Evolutionary conservation across 2,113 vertebrate species (phyloP).

Genomic region (Cisticola juncidis): DNA sequence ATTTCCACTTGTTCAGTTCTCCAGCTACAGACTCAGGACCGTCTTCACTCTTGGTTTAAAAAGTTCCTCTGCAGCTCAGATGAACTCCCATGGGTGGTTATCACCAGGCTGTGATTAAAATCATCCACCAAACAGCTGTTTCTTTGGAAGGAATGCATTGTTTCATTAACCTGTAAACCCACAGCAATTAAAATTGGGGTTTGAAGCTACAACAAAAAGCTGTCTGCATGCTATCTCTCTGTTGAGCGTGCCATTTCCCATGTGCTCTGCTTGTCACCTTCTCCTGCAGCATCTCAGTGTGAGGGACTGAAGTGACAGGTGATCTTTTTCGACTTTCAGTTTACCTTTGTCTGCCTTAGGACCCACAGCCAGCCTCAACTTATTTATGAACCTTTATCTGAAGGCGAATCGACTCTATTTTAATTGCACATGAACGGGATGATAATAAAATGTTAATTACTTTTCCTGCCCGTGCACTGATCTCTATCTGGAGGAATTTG

Average conservation of each 20-base stretch:
- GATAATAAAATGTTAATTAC: constrained; percentile 61
- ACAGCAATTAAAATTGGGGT: neutral
- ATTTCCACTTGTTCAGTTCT: neutral
- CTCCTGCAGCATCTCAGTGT: neutral
- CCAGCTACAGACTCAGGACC: neutral
- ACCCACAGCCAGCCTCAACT: constrained; percentile 15
- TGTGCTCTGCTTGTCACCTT: neutral
- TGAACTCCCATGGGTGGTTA: neutral
- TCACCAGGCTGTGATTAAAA: constrained; percentile 18
- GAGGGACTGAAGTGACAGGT: neutral
- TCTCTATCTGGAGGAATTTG: constrained; percentile 52
- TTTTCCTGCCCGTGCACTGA: constrained; percentile 40
- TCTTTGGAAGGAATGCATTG: neutral
- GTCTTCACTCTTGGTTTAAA: neutral
- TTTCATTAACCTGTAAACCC: constrained; percentile 27
- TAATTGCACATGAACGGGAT: constrained; percentile 19
- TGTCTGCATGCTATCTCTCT: neutral
- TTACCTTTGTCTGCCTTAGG: constrained; percentile 15
- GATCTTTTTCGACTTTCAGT: constrained; percentile 5
- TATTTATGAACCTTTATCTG: constrained; percentile 49
- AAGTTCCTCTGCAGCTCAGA: neutral
- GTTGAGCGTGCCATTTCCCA: neutral
- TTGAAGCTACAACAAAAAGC: neutral
- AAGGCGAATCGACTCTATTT: constrained; percentile 34
- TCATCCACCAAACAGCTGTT: constrained; percentile 18